Evolutionary conservation across 2,113 vertebrate species (phyloP).

Genomic region (Anguilla japonica): DNA sequence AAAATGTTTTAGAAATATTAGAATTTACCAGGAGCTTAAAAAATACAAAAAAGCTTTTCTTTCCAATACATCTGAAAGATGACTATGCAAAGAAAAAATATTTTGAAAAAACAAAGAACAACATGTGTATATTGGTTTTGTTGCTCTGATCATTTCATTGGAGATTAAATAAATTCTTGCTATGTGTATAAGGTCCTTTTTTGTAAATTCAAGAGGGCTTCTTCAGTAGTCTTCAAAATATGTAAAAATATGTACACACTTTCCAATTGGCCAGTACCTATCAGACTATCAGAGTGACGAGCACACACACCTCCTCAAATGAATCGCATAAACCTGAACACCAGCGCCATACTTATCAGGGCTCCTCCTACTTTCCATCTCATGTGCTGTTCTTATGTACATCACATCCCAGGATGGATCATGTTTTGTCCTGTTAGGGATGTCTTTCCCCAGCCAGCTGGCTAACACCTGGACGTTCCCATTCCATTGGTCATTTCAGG

Average conservation of each 20-base stretch:
- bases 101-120: neutral
- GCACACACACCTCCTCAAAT: neutral
- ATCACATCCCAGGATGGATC: no score
- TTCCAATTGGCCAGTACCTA: no score
- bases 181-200: conserved; percentile 40
- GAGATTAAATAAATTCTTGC: conserved; percentile 51
- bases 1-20: neutral
- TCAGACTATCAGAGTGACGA: conserved; percentile 1
- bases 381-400: neutral
- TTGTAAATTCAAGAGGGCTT: conserved; percentile 55
- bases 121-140: neutral
- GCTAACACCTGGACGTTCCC: neutral
- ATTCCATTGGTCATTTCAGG: neutral
- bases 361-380: neutral
- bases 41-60: neutral
- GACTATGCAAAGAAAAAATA: neutral
- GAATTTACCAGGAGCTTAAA: neutral
- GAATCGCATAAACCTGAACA: neutral
- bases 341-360: neutral
- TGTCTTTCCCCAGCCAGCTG: neutral
- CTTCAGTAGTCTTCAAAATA: conserved; percentile 65
- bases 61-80: neutral
- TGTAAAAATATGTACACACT: conserved; percentile 65
- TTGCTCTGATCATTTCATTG: conserved; percentile 20
- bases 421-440: no score